Conservation (phyloP, 64 coral and sea anemone genomes). For the Dendronephthya gigantea region DNA sequence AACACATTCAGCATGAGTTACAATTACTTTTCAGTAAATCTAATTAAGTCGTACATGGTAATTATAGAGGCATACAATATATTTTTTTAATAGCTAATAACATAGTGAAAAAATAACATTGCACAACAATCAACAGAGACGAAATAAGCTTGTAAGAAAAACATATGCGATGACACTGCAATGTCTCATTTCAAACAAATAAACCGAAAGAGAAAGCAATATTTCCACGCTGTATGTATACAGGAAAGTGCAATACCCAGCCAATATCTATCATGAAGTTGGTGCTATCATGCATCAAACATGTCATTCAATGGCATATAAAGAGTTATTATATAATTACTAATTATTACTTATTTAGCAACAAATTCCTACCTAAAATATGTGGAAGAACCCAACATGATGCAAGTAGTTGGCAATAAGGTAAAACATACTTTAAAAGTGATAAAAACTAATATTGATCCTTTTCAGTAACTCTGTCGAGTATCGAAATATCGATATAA, state of each 20-base stretch:
- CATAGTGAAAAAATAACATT: background rate
- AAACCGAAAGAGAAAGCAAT: background rate
- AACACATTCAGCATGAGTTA: too few relatives aligned
- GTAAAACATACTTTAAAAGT: too few relatives aligned
- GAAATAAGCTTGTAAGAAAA: background rate
- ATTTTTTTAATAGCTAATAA: background rate
- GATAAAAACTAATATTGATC: too few relatives aligned
- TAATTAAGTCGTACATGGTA: too few relatives aligned
- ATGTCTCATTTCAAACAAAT: background rate
- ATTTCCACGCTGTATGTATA: background rate
- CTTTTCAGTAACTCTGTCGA: too few relatives aligned
- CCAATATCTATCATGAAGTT: background rate
- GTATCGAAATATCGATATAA: too few relatives aligned
- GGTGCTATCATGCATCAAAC: background rate
- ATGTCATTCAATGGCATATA: too few relatives aligned
- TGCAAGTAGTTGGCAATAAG: background rate
- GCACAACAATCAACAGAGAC: background rate
- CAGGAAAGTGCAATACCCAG: background rate
- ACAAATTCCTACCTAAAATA: background rate
- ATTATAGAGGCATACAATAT: background rate
- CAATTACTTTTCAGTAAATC: too few relatives aligned
- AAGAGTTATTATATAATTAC: background rate
- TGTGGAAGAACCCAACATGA: background rate
- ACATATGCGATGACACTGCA: background rate
- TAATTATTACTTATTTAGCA: background rate